Evolutionary conservation across 2,113 vertebrate species (phyloP), one percentile per base, ranked within the genome.

Genomic region (Osmerus mordax): DNA sequence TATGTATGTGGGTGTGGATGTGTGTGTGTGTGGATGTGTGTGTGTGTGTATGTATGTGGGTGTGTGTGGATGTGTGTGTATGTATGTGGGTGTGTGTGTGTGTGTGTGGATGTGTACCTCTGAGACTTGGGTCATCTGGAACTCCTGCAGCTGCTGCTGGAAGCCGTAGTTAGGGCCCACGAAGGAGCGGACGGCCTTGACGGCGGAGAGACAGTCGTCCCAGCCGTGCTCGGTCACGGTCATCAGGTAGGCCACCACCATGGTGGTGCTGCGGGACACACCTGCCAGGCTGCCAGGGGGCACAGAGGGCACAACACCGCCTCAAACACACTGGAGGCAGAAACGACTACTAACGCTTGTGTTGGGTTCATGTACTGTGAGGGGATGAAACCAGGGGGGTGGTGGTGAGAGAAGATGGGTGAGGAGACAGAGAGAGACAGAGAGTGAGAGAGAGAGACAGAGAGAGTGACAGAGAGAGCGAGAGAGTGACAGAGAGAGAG

Each of bases 161-260:
- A 97, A 97, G 4, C 94, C 94, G 0, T 83, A 76, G 89, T 97
- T 96, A 23, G 95, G 95, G 75, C 92, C 93, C 18, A 87, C 95
- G 8, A 94, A 94, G 12, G 94, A 92, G 1, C 95, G 86, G 13
- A 89, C 93, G 0, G 91, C 91, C 73, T 86, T 95, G 74, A 95
- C 92, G 0, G 95, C 95, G 0, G 90, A 89, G 81, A 96, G 83
- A 81, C 95, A 95, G 67, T 93, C 89, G 41, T 95, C 87, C 94
- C 94, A 95, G 90, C 89, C 83, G 5, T 93, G 91, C 59, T 88
- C 82, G 0, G 94, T 97, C 83, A 96, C 93, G 0, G 94, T 95
- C 95, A 96, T 96, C 65, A 96, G 92, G 78, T 97, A 96, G 23
- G 95, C 95, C 82, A 96, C 93, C 77, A 96, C 88, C 74, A 96